Conservation (phyloP, 2,113 vertebrate species). For the Centropristis striata region DNA sequence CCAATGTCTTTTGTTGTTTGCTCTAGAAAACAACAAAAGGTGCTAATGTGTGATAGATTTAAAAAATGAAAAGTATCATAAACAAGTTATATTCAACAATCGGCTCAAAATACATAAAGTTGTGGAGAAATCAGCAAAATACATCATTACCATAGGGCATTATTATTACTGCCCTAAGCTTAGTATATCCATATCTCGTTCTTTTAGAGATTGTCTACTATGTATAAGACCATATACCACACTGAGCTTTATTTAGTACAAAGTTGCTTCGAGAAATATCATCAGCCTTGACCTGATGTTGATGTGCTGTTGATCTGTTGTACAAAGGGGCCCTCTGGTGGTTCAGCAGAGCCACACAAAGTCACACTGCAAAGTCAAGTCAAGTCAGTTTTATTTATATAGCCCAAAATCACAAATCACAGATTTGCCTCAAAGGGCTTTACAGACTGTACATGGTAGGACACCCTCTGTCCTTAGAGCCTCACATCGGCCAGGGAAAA, state of each 20-base stretch:
- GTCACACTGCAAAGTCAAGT: background rate
- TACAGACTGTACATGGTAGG: too few relatives aligned
- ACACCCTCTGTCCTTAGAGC: too few relatives aligned
- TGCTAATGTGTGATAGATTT: too few relatives aligned
- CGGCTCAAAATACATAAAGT: too few relatives aligned
- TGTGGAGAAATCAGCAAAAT: too few relatives aligned
- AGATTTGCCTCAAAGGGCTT: too few relatives aligned
- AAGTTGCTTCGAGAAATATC: background rate
- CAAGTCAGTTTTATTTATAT: too few relatives aligned
- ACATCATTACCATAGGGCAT: background rate
- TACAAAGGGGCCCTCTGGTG: slow-evolving; percentile 52
- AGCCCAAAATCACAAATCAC: too few relatives aligned
- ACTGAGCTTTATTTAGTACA: background rate
- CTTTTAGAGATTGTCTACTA: background rate
- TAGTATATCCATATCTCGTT: background rate
- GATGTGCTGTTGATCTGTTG: slow-evolving; percentile 8
- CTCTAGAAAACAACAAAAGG: too few relatives aligned
- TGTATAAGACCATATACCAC: background rate
- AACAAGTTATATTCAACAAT: too few relatives aligned
- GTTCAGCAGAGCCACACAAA: background rate
- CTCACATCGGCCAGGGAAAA: too few relatives aligned
- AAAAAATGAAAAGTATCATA: too few relatives aligned
- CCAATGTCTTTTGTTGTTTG: background rate
- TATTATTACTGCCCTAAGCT: background rate
- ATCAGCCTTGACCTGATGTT: background rate